Evolutionary conservation across 2,888 invertebrate genomes (phyloP).

Genomic region (Callyntrura guangdongensis): DNA sequence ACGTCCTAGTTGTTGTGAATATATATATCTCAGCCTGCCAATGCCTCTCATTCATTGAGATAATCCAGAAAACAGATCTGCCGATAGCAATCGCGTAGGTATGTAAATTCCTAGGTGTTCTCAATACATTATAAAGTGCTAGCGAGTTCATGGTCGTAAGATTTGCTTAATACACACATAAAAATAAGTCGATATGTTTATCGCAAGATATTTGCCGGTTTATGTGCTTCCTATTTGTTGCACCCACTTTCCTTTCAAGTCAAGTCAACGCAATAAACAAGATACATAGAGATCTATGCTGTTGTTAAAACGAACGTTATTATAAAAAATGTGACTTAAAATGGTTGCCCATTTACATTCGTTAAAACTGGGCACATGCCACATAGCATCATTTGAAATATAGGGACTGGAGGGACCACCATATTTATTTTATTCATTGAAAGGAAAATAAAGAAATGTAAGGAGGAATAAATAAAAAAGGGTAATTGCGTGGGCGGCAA

Average conservation of each 20-base stretch:
- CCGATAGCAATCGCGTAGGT: neutral
- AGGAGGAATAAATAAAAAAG: no score
- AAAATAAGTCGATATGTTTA: neutral
- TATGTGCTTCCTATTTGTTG: conserved; percentile 21
- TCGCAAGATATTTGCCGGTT: neutral
- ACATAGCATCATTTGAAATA: neutral
- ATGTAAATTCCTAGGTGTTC: neutral
- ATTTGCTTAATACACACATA: neutral
- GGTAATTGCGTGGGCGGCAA: neutral
- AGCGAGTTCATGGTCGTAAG: neutral
- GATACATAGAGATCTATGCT: conserved; percentile 21
- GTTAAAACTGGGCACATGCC: neutral
- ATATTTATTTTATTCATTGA: no score
- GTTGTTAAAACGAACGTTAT: neutral
- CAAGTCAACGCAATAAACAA: conserved; percentile 5
- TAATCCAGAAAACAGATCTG: conserved; percentile 43
- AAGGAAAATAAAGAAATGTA: no score
- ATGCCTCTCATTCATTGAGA: conserved; percentile 3
- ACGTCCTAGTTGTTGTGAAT: conserved; percentile 64
- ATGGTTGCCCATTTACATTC: neutral
- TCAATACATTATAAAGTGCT: neutral
- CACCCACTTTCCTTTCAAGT: conserved; percentile 47
- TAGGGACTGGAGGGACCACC: no score
- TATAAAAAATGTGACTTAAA: neutral
- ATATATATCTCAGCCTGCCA: conserved; percentile 60